phyloP scores from a whole-genome alignment of 2,888 invertebrate genomes.

The Nomada fabriciana region DNA sequence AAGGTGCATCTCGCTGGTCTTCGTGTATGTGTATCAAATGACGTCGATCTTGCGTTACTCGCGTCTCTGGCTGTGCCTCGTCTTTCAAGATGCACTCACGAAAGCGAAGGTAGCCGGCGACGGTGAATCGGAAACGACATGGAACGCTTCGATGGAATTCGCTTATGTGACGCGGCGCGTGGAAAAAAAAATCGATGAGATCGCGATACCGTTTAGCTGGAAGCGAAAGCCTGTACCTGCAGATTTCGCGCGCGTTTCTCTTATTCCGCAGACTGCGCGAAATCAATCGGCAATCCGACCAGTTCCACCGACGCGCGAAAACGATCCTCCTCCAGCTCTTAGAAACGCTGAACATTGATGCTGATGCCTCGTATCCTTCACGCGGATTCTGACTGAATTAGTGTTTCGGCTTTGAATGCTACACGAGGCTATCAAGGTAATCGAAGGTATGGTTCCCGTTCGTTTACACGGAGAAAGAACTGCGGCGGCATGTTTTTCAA shows the following conservation, averaged over 20 bases:
- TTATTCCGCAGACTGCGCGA: constrained; percentile 54
- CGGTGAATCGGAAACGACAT: constrained; percentile 17
- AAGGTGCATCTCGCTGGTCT: neutral
- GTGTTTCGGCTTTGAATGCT: neutral
- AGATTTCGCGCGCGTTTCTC: constrained; percentile 42
- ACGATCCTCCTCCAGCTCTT: constrained; percentile 21
- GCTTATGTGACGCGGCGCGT: constrained; percentile 67
- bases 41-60: constrained; percentile 25
- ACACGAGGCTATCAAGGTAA: too few species aligned
- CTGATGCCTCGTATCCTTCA: neutral
- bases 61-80: constrained; percentile 12
- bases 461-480: too few species aligned
- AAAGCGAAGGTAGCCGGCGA: neutral
- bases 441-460: too few species aligned
- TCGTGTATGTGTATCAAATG: constrained; percentile 28
- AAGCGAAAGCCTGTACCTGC: constrained; percentile 25
- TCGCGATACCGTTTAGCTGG: constrained; percentile 62
- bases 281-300: constrained; percentile 44
- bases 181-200: constrained; percentile 69
- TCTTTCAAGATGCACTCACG: constrained; percentile 38
- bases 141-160: constrained; percentile 67
- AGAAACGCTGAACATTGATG: constrained; percentile 8
- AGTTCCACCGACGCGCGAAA: constrained; percentile 11
- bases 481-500: too few species aligned
- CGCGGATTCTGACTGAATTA: neutral